Conservation (phyloP, 2,888 invertebrate genomes). For the Dorcus hopei region DNA sequence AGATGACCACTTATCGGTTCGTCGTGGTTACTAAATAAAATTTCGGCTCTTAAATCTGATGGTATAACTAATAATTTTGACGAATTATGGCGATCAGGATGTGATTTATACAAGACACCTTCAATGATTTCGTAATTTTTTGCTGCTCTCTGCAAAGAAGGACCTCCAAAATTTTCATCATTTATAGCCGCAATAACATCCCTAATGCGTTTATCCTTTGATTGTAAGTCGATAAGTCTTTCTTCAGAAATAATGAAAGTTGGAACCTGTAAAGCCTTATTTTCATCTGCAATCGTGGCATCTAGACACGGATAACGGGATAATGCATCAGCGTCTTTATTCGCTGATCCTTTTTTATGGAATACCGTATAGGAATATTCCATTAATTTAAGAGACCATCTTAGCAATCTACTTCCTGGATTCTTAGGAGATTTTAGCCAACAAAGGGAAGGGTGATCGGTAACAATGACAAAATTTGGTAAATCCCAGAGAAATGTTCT, state of each 20-base stretch:
- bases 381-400: no score
- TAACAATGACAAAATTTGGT: no score
- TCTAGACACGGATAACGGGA: slow-evolving; percentile 1
- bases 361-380: slow-evolving; percentile 17
- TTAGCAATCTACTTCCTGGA: no score
- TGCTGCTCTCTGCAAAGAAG: no score
- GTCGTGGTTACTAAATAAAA: slow-evolving; percentile 19
- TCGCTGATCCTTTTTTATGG: slow-evolving; percentile 16
- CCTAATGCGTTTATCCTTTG: not conserved
- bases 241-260: not conserved
- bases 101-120: slow-evolving; percentile 4
- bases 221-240: not conserved
- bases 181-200: no score
- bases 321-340: slow-evolving; percentile 14
- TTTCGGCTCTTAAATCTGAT: slow-evolving; percentile 16
- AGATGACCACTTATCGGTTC: slow-evolving; percentile 8
- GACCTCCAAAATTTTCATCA: no score
- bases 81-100: slow-evolving; percentile 14
- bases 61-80: slow-evolving; percentile 23
- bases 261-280: not conserved
- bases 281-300: not conserved
- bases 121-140: not conserved
- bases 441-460: no score
- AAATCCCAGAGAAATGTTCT: no score
- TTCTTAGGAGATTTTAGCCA: no score